A percentile compares a stretch with the other conserved stretches of the same genome.
Evolutionary conservation across 2,797 vertebrate species (phyloP).

Genomic region (Coccyzus lansbergi): DNA sequence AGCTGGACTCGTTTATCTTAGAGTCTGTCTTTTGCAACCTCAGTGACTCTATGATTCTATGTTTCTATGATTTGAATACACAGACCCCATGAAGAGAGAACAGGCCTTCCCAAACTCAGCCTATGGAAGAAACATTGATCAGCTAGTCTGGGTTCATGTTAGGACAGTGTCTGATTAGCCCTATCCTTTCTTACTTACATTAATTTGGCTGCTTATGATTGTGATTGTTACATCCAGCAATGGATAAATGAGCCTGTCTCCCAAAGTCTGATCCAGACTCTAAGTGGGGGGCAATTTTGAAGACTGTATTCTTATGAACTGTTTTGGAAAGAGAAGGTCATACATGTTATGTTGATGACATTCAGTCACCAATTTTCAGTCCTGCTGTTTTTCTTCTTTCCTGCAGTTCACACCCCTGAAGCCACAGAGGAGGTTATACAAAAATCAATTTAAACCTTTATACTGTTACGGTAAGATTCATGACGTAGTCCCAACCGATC

Average conservation of each 20-base stretch:
- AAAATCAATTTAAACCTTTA: not conserved
- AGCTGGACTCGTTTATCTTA: no score
- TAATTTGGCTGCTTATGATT: not conserved
- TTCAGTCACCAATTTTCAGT: not conserved
- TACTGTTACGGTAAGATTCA: rapidly evolving
- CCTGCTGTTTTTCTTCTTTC: not conserved
- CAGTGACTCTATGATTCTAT: no score
- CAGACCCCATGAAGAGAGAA: not conserved
- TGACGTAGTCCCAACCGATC: not conserved
- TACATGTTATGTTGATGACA: rapidly evolving
- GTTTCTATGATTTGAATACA: not conserved
- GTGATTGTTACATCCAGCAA: not conserved
- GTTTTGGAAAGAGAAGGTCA: not conserved
- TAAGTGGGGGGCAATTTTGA: not conserved
- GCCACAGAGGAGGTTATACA: not conserved
- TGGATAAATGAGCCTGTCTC: not conserved
- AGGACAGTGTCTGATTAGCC: not conserved
- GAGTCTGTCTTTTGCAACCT: no score
- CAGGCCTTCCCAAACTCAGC: not conserved
- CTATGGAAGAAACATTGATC: rapidly evolving
- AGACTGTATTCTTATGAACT: not conserved
- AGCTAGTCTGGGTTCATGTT: not conserved
- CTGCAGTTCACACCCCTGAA: not conserved
- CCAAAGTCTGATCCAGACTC: not conserved
- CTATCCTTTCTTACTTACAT: not conserved